Conservation (phyloP, 1,140 invertebrate genomes). For the Drosophila pachea region DNA sequence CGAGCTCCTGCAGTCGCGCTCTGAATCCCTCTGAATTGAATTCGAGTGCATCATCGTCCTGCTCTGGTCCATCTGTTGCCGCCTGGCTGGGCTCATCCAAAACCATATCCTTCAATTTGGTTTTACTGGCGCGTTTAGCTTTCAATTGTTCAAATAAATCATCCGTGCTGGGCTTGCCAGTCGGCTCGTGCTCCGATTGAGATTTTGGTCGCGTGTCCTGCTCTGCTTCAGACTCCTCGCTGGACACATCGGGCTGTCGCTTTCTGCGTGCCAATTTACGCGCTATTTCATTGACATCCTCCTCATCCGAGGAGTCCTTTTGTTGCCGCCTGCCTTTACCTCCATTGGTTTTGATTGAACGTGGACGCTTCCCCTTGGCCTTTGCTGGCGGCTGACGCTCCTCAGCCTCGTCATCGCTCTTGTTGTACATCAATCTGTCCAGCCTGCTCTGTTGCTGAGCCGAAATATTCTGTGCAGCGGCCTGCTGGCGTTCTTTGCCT, state of each 20-base stretch:
- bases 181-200: not conserved
- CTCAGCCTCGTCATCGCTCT: constrained; percentile 74
- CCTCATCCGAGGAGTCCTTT: constrained; percentile 32
- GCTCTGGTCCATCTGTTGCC: constrained; percentile 19
- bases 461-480: constrained; percentile 47
- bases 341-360: constrained; percentile 3
- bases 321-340: constrained; percentile 41
- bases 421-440: constrained; percentile 71
- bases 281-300: constrained; percentile 61
- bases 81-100: constrained; percentile 52
- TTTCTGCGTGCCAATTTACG: constrained; percentile 62
- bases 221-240: constrained; percentile 39
- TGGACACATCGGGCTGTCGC: constrained; percentile 53
- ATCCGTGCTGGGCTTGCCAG: constrained; percentile 50
- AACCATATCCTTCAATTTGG: constrained; percentile 65
- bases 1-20: constrained; percentile 67
- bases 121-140: constrained; percentile 69
- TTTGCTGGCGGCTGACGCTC: constrained; percentile 37
- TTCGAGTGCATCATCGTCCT: constrained; percentile 62
- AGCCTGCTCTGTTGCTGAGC: constrained; percentile 59
- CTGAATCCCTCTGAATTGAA: constrained; percentile 77
- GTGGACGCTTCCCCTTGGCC: constrained; percentile 33
- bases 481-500: constrained; percentile 53
- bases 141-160: constrained; percentile 77
- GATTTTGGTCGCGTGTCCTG: not conserved